Base-by-base conservation (phyloP, 2,888 invertebrate species). In the Nemoura dubitans region DNA sequence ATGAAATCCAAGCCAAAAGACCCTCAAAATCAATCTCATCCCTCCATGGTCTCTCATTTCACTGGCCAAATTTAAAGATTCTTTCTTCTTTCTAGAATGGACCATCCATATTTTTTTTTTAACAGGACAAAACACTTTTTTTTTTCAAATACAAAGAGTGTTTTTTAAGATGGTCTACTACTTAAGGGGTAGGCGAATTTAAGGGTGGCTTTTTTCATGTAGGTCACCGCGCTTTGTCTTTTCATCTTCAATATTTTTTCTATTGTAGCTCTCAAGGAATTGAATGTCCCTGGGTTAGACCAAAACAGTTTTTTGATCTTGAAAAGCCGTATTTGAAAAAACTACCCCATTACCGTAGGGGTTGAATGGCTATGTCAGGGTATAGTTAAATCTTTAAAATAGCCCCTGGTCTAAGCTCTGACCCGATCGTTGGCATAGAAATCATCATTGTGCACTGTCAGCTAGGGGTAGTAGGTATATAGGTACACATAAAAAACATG, bases 181-280 rank as follows among this genome's bases (percentile, higher is more conserved):
- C 83, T 83, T 83, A 84, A 84, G 84, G 83, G 84, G 84, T 84
- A 76, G 76, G 84, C 59, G 76, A 76, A 76, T 84, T 84, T 84
- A 83, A 26, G 83, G 83, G 83, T 83, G 36, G 83, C 59, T 84
- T 59, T 84, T 84, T 84, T 76, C 59, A 84, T 81, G 27, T 59
- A 59, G 84, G 59, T 29, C 59, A 84, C 59, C 29, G 5, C 26
- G 43, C 84, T 84, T 84, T 84, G 84, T 84, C 84, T 84, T 84
- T 84, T 84, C 84, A n/a, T 30, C 76, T 43, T 76, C 76, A 59
- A 28, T 84, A 29, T 84, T 84, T 84, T 84, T 84, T 84, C 84
- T 27, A 59, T 76, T 84, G 84, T 84, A 81, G 59, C 76, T 3
- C 43, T 83, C 81, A 28, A 81, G 21, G 76, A 16, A 59, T 84